Percentiles rank a stretch among this genome's conserved stretches.
phyloP scores from a whole-genome alignment of 2,797 vertebrate species.

The Echeneis naucrates region DNA sequence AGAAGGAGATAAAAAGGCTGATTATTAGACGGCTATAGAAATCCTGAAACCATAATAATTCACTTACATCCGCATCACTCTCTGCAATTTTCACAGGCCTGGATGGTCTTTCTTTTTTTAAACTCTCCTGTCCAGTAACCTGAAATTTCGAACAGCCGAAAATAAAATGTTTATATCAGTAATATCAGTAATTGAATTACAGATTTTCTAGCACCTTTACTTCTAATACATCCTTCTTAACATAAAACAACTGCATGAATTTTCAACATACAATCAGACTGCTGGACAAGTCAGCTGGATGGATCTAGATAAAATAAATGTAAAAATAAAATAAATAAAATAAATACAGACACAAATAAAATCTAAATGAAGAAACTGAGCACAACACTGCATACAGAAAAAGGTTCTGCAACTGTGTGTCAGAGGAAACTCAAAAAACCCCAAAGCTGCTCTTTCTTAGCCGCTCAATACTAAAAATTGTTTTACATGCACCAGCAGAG shows the following conservation, averaged over 20 bases:
- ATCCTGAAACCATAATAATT: conserved; percentile 51
- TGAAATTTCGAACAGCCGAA: conserved; percentile 76
- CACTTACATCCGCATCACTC: conserved; percentile 97
- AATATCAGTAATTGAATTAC: conserved; percentile 1
- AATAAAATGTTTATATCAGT: conserved; percentile 51
- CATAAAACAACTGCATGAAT: conserved; percentile 17
- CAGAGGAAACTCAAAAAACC: conserved; percentile 42
- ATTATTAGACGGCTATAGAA: conserved; percentile 48
- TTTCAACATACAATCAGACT: conserved; percentile 30
- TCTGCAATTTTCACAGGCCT: conserved; percentile 97
- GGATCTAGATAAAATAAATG: conserved; percentile 9
- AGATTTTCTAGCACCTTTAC: not conserved
- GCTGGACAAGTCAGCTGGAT: conserved; percentile 38
- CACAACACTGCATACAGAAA: conserved; percentile 35
- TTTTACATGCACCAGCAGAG: conserved; percentile 32
- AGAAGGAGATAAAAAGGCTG: conserved; percentile 47
- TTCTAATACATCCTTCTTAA: conserved; percentile 14
- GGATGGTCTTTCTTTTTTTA: conserved; percentile 89
- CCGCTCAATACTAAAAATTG: conserved; percentile 37
- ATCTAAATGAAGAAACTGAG: conserved; percentile 32
- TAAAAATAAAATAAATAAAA: not conserved
- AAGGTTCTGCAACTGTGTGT: conserved; percentile 44
- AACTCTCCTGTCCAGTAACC: conserved; percentile 92
- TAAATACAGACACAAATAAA: not conserved
- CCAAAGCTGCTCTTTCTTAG: conserved; percentile 71